Evolutionary conservation across 2,888 invertebrate genomes (phyloP).

Genomic region (Amblyjoppa fuscipennis): DNA sequence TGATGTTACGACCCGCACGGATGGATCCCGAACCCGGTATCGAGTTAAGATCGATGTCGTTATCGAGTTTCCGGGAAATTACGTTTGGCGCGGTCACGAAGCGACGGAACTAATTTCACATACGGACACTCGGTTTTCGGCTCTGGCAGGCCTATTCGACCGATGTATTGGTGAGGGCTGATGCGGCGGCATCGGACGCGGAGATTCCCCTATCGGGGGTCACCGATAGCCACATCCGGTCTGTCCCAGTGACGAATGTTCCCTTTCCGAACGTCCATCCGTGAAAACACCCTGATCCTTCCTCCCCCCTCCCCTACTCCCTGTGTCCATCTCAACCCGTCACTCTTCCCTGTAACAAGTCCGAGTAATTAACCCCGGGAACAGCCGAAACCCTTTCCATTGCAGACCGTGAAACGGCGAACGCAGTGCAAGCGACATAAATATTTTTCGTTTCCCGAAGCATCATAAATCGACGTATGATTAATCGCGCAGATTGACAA

Average conservation of each 20-base stretch:
- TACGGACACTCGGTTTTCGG: conserved; percentile 63
- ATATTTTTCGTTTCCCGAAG: conserved; percentile 55
- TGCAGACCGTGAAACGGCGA: not conserved
- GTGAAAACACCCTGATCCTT: conserved; percentile 41
- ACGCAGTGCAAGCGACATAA: not conserved
- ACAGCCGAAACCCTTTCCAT: conserved; percentile 37
- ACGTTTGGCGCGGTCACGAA: conserved; percentile 54
- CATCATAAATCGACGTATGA: conserved; percentile 64
- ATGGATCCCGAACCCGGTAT: conserved; percentile 51
- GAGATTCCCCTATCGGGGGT: conserved; percentile 56
- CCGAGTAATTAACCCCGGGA: conserved; percentile 67
- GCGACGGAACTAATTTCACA: conserved; percentile 70
- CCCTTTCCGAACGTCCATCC: conserved; percentile 32
- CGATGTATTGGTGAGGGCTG: conserved; percentile 51
- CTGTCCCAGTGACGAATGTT: conserved; percentile 67
- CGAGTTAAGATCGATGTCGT: conserved; percentile 68
- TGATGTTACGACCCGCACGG: not conserved
- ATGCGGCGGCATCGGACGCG: conserved; percentile 46
- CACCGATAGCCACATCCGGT: conserved; percentile 50
- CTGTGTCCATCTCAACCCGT: conserved; percentile 7
- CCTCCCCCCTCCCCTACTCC: conserved; percentile 11
- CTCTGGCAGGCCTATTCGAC: conserved; percentile 4
- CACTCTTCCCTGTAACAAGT: conserved; percentile 4
- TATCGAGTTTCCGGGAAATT: conserved; percentile 65
- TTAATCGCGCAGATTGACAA: conserved; percentile 50